A percentile compares a stretch with the other conserved stretches of the same genome.
These are phyloP conservation scores for Eolophus roseicapilla DNA, from an alignment of 2,113 vertebrate genomes.

Conservation along the genomic window DNA sequence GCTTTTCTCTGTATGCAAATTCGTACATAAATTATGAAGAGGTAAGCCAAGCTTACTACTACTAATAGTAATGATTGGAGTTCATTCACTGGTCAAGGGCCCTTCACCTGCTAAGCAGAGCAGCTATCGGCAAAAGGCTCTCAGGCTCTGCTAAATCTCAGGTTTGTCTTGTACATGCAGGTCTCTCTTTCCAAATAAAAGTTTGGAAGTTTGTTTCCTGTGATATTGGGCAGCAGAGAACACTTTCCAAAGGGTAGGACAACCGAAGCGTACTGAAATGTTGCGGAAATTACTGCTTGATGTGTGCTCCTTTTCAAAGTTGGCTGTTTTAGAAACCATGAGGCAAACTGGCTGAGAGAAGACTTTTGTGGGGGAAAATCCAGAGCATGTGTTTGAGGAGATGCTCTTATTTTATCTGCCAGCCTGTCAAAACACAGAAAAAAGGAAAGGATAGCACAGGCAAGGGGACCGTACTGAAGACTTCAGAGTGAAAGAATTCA, in stretches of 20 bases:
- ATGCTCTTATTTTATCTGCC: background rate
- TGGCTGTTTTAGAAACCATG: background rate
- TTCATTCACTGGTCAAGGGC: background rate
- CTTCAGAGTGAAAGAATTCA: background rate
- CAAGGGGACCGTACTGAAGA: background rate
- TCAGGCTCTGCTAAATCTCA: background rate
- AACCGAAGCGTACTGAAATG: background rate
- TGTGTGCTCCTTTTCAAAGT: background rate
- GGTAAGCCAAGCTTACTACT: background rate
- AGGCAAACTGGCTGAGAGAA: background rate
- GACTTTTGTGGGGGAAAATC: background rate
- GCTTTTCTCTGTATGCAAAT: background rate
- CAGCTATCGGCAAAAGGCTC: background rate
- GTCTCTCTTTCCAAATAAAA: background rate
- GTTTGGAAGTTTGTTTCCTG: background rate
- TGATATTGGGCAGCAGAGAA: background rate
- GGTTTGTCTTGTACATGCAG: background rate
- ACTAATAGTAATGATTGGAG: background rate
- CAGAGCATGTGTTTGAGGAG: background rate
- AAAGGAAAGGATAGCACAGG: background rate
- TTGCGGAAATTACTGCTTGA: background rate
- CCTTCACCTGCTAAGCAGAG: background rate
- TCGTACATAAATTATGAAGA: background rate
- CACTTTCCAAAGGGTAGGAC: background rate
- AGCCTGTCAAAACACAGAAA: background rate